Base-by-base conservation (phyloP, 2,113 vertebrate genomes). In the Motacilla tschutschensis region DNA sequence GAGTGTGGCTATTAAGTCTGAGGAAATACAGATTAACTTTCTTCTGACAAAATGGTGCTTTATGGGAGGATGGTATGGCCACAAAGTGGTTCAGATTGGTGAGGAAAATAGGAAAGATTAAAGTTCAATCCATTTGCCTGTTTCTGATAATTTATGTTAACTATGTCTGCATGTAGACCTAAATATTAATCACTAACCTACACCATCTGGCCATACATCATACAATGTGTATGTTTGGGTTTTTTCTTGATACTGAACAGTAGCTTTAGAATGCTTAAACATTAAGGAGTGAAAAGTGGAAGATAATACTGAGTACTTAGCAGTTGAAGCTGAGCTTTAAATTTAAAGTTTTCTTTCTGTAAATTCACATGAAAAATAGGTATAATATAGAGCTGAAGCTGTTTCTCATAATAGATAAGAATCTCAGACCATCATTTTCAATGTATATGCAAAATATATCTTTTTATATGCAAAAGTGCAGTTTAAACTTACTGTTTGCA, bases 61-160 rank as follows among this genome's bases (percentile, higher is more conserved):
- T 71, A 33, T 79, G 73, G 40, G n/a, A 71, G 14, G 51, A 35
- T 54, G 53, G 38, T 58, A 55, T 85, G 51, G n/a, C 83, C 47
- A 51, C n/a, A 62, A 28, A 62, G n/a, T 71, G 63, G 28, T 83
- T 80, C 31, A 21, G 17, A 81, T 57, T 82, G 54, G 29, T 70
- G 67, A 86, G 38, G 77, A 81, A 74, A 84, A 48, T 11, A 60
- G 17, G 79, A 73, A 79, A 71, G 60, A 89, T 87, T 89, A 71
- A 87, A 83, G 53, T 94, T 80, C 73, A 90, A 31, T 79, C 63
- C 24, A 65, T 72, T 91, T 79, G 64, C 87, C 47, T 69, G n/a
- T 17, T 73, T 83, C 92, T 88, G 21, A 87, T 89, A 75, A 95
- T 90, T 81, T 80, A 26, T 83, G 24, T 89, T 89, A 82, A 95